A percentile compares a stretch with the other conserved stretches of the same genome.
These are phyloP conservation scores for Tetranychus piercei DNA, from an alignment of 2,888 invertebrate species.

Conservation along the genomic window DNA sequence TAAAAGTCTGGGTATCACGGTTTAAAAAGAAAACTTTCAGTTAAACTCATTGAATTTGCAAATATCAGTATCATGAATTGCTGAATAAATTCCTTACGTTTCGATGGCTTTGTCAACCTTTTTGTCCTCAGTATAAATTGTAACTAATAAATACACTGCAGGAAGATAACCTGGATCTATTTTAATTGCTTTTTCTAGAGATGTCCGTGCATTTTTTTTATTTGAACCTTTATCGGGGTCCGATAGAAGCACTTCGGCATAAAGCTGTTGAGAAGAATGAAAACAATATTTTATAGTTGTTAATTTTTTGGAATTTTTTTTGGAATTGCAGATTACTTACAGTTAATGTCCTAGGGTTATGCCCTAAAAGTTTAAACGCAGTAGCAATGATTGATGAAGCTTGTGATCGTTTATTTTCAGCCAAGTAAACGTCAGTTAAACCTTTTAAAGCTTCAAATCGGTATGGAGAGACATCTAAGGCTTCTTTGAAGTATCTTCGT, in stretches of 20 bases:
- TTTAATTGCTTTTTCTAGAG: constrained; percentile 51
- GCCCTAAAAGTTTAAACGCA: constrained; percentile 51
- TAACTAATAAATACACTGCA: constrained; percentile 51
- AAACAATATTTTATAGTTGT: not conserved
- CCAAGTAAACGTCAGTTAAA: constrained; percentile 53
- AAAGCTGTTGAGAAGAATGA: constrained; percentile 41
- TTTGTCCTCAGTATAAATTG: constrained; percentile 44
- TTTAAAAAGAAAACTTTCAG: not conserved
- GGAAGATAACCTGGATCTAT: constrained; percentile 52
- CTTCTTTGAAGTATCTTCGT: constrained; percentile 44
- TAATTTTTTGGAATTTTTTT: not conserved
- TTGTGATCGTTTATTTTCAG: constrained; percentile 48
- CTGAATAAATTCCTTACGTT: constrained; percentile 31
- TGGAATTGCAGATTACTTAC: constrained; percentile 36
- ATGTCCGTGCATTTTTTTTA: constrained; percentile 43
- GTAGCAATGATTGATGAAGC: constrained; percentile 51
- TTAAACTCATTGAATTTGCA: not conserved
- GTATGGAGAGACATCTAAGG: constrained; percentile 42
- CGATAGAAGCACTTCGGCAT: constrained; percentile 51
- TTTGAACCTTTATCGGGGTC: constrained; percentile 34
- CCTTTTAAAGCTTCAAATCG: constrained; percentile 57
- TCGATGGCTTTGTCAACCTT: constrained; percentile 46
- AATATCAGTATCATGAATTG: not conserved
- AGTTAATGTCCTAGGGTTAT: constrained; percentile 51
- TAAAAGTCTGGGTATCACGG: constrained; percentile 35